Evolutionary conservation across 2,888 invertebrate genomes (phyloP).

Genomic region (Paralinhomoeus sp.): DNA sequence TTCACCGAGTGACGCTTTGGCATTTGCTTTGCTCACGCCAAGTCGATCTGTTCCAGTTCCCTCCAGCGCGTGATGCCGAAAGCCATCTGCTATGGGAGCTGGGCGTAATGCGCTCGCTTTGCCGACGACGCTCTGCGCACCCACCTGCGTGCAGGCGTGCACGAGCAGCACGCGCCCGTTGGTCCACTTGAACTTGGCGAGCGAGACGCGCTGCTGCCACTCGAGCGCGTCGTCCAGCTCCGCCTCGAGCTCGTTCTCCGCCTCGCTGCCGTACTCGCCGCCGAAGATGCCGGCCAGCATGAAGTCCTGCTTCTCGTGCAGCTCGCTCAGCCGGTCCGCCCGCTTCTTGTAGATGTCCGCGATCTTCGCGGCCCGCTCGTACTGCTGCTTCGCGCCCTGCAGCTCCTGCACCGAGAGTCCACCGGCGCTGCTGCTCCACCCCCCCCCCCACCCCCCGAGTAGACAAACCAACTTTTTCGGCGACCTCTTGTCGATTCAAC

Average conservation of each 20-base stretch:
- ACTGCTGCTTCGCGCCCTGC: constrained; percentile 22
- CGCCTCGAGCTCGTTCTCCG: constrained; percentile 33
- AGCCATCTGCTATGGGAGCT: no score
- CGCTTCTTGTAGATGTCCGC: constrained; percentile 22
- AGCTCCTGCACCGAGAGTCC: constrained; percentile 26
- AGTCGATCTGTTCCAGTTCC: constrained; percentile 25
- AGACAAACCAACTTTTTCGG: constrained; percentile 18
- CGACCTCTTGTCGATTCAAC: constrained; percentile 27
- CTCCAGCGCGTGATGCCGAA: constrained; percentile 32
- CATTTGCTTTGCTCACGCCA: constrained; percentile 14
- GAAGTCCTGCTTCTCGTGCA: constrained; percentile 31
- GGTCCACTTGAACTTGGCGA: constrained; percentile 34
- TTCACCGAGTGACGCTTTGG: not conserved
- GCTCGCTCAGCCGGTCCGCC: constrained; percentile 26
- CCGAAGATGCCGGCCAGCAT: constrained; percentile 33
- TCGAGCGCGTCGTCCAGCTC: constrained; percentile 31
- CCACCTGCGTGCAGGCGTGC: constrained; percentile 32
- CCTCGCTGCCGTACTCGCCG: constrained; percentile 33
- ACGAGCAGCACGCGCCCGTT: constrained; percentile 30
- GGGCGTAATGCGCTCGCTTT: no score
- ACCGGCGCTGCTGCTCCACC: constrained; percentile 21
- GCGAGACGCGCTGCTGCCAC: constrained; percentile 30
- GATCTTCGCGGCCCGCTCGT: constrained; percentile 22
- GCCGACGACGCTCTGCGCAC: no score
- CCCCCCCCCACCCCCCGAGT: constrained; percentile 21